These are phyloP conservation scores for Neoscelio sp. DNA, from an alignment of 2,888 invertebrate genomes.

Conservation along the genomic window DNA sequence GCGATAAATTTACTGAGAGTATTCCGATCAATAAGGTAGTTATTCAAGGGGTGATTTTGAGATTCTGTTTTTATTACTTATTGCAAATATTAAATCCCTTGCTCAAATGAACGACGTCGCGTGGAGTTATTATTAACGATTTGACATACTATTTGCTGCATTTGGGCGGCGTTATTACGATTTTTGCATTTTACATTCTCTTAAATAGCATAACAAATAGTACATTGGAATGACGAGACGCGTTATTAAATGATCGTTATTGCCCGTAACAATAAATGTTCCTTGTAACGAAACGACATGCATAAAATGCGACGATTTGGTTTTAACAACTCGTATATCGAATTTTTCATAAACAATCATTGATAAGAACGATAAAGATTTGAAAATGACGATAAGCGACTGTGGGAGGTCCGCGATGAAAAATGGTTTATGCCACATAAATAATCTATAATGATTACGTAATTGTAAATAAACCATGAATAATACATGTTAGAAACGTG, in stretches of 20 bases:
- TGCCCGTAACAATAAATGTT: too few relatives aligned
- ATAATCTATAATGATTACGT: neutral
- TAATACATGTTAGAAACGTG: neutral
- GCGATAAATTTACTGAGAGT: slow-evolving; percentile 33
- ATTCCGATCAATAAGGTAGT: slow-evolving; percentile 28
- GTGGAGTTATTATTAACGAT: slow-evolving; percentile 19
- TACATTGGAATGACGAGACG: too few relatives aligned
- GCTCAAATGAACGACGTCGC: neutral
- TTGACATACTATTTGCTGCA: slow-evolving; percentile 7
- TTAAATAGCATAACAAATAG: too few relatives aligned
- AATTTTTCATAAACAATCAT: neutral
- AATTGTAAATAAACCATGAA: neutral
- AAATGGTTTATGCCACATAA: neutral
- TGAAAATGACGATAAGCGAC: slow-evolving; percentile 3
- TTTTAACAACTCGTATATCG: neutral
- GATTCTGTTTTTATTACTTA: slow-evolving; percentile 44
- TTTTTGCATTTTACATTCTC: neutral
- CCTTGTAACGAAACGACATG: too few relatives aligned
- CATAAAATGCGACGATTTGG: neutral
- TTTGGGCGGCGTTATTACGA: neutral
- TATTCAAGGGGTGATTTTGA: slow-evolving; percentile 21
- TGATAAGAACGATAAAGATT: slow-evolving; percentile 1
- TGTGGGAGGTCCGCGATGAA: too few relatives aligned
- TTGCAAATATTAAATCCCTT: slow-evolving; percentile 27
- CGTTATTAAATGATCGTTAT: too few relatives aligned